Percentiles rank a stretch among this genome's conserved stretches.
These are phyloP conservation scores for Hafferia zeledoni DNA, from an alignment of 2,797 vertebrate species.

Conservation along the genomic window DNA sequence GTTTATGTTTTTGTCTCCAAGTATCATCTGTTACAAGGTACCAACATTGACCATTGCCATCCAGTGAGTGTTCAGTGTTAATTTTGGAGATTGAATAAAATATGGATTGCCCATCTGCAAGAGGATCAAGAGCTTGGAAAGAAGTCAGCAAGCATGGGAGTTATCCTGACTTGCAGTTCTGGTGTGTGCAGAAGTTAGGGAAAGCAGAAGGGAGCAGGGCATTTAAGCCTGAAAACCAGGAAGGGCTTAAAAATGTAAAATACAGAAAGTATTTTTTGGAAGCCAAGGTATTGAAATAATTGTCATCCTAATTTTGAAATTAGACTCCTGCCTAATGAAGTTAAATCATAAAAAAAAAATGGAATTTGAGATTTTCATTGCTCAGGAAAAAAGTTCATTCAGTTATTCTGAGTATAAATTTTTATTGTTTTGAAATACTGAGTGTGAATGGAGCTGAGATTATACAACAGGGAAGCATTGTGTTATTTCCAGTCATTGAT, in stretches of 20 bases:
- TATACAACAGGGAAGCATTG: background rate
- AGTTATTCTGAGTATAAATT: background rate
- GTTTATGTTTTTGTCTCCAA: constrained; percentile 62
- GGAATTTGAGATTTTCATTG: background rate
- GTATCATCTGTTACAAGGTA: constrained; percentile 34
- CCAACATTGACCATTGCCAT: background rate
- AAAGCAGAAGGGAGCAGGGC: background rate
- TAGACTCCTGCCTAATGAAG: background rate
- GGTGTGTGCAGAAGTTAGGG: background rate
- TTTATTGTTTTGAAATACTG: background rate
- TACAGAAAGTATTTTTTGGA: background rate
- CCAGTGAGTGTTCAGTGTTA: constrained; percentile 32
- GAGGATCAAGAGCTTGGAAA: background rate
- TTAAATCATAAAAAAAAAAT: background rate
- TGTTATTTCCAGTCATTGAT: background rate
- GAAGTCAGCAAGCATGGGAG: background rate
- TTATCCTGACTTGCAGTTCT: background rate
- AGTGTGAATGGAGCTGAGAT: background rate
- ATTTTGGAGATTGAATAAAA: constrained; percentile 61
- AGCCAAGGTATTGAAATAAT: background rate
- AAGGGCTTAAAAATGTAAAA: background rate
- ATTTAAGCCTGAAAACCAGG: background rate
- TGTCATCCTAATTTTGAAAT: background rate
- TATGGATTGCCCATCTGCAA: background rate
- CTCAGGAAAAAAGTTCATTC: background rate